phyloP scores from a whole-genome alignment of 2,888 invertebrate species.

The Drosophila monieri region DNA sequence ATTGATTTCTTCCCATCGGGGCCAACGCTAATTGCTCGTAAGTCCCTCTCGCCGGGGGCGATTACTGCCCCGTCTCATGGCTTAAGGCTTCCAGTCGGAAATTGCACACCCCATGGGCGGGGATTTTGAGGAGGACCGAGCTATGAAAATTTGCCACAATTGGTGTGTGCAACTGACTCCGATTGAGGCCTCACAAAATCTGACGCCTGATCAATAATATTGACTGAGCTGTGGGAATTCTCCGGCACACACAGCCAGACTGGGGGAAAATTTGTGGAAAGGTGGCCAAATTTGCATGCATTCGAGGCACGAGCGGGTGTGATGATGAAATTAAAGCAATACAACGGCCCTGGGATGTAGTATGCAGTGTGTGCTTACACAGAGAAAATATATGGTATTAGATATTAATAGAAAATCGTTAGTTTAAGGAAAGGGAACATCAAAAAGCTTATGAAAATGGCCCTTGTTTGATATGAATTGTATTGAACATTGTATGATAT shows the following conservation, averaged over 20 bases:
- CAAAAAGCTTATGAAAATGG: too few relatives aligned
- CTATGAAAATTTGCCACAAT: conserved; percentile 65
- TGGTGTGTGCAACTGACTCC: conserved; percentile 44
- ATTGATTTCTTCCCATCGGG: conserved; percentile 19
- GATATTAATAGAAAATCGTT: too few relatives aligned
- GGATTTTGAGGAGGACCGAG: conserved; percentile 18
- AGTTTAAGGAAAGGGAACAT: too few relatives aligned
- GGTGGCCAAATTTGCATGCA: conserved; percentile 65
- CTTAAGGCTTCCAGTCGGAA: not conserved
- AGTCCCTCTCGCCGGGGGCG: conserved; percentile 24
- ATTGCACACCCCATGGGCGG: conserved; percentile 1
- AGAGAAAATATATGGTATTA: not conserved
- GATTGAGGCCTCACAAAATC: conserved; percentile 43
- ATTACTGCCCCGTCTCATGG: not conserved
- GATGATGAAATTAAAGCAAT: conserved; percentile 76
- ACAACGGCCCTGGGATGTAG: conserved; percentile 38
- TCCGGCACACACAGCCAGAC: conserved; percentile 2
- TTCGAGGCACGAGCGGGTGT: conserved; percentile 50
- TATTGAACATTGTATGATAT: too few relatives aligned
- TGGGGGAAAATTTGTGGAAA: not conserved
- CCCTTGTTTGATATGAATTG: too few relatives aligned
- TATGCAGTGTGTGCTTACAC: not conserved
- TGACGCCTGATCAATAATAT: conserved; percentile 78
- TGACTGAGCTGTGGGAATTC: conserved; percentile 55
- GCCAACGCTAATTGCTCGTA: conserved; percentile 57